Evolutionary conservation across 2,113 vertebrate species (phyloP).

Genomic region (Lanius collurio): DNA sequence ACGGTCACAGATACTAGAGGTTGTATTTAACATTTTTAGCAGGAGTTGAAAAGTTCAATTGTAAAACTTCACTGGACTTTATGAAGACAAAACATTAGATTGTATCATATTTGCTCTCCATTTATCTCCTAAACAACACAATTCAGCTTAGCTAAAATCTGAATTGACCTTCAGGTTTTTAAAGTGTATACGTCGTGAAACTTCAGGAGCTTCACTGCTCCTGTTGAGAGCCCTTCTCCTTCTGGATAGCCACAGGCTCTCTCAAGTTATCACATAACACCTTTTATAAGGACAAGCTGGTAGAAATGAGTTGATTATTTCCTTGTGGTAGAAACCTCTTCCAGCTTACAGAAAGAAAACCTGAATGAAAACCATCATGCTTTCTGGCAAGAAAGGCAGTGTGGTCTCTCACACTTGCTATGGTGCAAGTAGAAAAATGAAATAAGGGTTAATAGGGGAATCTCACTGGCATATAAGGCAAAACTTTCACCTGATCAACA

Average conservation of each 20-base stretch:
- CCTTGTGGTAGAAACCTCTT: background rate
- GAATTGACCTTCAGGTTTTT: background rate
- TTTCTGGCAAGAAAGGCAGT: background rate
- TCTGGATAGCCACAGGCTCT: background rate
- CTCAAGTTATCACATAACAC: background rate
- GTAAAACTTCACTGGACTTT: constrained; percentile 40
- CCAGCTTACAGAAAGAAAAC: background rate
- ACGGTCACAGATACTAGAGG: background rate
- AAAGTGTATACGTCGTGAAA: background rate
- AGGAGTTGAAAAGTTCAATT: constrained; percentile 38
- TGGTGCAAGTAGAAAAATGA: background rate
- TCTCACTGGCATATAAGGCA: background rate
- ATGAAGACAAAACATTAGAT: constrained; percentile 11
- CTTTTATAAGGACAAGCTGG: background rate
- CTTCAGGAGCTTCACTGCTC: background rate
- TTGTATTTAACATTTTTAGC: background rate
- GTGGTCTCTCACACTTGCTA: background rate
- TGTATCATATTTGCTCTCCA: background rate
- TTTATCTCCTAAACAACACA: background rate
- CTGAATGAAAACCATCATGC: background rate
- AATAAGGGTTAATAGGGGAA: background rate
- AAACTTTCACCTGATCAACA: constrained; percentile 1
- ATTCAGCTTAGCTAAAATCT: background rate
- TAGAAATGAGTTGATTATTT: background rate
- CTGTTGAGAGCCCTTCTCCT: background rate